phyloP scores from a whole-genome alignment of 2,888 invertebrate species.

The Cantharis lateralis region DNA sequence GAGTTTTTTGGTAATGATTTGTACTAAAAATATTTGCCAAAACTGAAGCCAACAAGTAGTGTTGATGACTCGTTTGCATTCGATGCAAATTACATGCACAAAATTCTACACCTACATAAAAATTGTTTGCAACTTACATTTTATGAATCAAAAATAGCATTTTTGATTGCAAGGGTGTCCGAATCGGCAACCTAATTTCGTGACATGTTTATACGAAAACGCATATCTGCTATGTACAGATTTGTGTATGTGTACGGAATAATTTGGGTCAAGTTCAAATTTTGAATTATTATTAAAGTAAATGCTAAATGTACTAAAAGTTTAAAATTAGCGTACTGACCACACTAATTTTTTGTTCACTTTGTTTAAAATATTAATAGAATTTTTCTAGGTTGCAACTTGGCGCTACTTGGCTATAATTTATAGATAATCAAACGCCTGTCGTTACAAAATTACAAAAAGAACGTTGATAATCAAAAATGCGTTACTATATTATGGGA shows the following conservation, averaged over 20 bases:
- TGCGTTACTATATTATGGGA: not conserved
- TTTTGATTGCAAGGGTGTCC: not conserved
- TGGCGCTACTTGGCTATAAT: not conserved
- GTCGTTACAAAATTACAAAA: not conserved
- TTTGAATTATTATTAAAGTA: constrained; percentile 1
- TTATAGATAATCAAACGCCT: not conserved
- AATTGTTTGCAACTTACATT: not conserved
- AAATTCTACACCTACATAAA: not conserved
- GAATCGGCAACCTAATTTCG: not conserved
- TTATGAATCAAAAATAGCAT: not conserved
- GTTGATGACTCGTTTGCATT: not conserved
- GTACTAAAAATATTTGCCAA: not conserved
- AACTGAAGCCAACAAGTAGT: not conserved
- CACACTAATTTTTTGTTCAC: not conserved
- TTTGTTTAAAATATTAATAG: not conserved
- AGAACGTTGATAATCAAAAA: not conserved
- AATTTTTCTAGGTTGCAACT: not conserved
- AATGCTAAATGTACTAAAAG: not conserved
- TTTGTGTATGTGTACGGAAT: not conserved
- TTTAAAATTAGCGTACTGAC: not conserved
- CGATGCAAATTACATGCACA: not conserved
- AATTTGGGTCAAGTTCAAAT: not conserved
- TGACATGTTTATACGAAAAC: not conserved
- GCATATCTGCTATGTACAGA: not conserved
- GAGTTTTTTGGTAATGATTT: not conserved